phyloP scores from a whole-genome alignment of 2,113 vertebrate species.

The Cyphomyrus plagiostoma region DNA sequence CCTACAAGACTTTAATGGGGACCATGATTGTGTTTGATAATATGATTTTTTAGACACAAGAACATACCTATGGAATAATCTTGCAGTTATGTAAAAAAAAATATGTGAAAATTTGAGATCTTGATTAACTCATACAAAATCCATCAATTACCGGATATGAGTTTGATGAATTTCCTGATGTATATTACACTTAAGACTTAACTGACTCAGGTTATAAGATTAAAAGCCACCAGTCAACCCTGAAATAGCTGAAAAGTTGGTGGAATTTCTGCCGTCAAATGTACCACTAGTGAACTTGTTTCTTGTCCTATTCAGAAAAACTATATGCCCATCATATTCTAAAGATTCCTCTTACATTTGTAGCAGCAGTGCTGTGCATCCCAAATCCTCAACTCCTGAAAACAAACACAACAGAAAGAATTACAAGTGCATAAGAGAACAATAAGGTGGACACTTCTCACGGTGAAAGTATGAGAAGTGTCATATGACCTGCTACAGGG shows the following conservation, averaged over 20 bases:
- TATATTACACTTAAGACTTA: background rate
- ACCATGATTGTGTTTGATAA: background rate
- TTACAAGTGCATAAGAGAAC: background rate
- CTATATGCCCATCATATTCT: background rate
- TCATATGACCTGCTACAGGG: background rate
- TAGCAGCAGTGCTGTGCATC: slow-evolving; percentile 50
- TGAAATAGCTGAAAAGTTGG: background rate
- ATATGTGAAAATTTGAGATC: background rate
- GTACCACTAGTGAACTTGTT: background rate
- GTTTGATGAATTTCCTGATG: background rate
- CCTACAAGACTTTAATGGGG: background rate
- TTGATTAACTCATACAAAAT: background rate
- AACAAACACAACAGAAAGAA: slow-evolving; percentile 4
- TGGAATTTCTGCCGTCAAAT: background rate
- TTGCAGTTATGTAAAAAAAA: background rate
- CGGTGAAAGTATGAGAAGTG: background rate
- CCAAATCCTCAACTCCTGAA: slow-evolving; percentile 46
- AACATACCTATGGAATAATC: background rate
- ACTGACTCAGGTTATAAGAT: background rate
- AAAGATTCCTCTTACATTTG: slow-evolving; percentile 40
- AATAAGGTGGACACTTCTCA: background rate
- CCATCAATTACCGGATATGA: background rate
- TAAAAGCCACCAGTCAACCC: background rate
- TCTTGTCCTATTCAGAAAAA: background rate
- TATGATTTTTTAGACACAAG: background rate